Evolutionary conservation across 2,888 invertebrate species (phyloP).

Genomic region (Villa cingulata): DNA sequence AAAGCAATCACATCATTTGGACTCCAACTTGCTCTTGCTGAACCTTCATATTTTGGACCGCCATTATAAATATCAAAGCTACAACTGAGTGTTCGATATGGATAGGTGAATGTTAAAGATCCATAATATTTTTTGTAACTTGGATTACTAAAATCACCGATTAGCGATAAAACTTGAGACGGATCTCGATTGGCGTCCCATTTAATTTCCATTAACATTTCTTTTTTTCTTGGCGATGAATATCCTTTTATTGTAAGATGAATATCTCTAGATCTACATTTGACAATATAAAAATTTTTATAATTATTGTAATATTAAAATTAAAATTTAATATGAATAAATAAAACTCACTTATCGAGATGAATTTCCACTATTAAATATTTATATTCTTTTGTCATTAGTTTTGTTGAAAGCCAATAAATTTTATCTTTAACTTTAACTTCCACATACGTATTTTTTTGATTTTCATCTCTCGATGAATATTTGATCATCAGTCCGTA

Average conservation of each 20-base stretch:
- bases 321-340: neutral
- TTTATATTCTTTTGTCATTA: constrained; percentile 52
- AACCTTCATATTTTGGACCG: constrained; percentile 32
- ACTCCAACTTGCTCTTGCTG: constrained; percentile 54
- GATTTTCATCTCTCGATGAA: constrained; percentile 42
- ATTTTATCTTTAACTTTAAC: constrained; percentile 51
- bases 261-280: constrained; percentile 44
- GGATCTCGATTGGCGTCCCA: constrained; percentile 83
- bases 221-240: constrained; percentile 46
- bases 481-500: constrained; percentile 56
- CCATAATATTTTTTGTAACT: constrained; percentile 49
- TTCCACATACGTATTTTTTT: constrained; percentile 51
- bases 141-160: constrained; percentile 47
- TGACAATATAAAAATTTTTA: neutral
- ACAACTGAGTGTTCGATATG: constrained; percentile 57
- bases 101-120: constrained; percentile 54
- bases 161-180: constrained; percentile 40
- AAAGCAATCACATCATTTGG: constrained; percentile 44
- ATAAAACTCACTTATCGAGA: constrained; percentile 55
- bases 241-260: constrained; percentile 52
- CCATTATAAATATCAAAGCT: constrained; percentile 43
- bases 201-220: constrained; percentile 56
- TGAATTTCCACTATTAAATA: constrained; percentile 57
- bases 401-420: constrained; percentile 51
- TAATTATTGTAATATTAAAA: no score